Conservation (phyloP, 2,888 invertebrate species). For the Salpingus planirostris region DNA sequence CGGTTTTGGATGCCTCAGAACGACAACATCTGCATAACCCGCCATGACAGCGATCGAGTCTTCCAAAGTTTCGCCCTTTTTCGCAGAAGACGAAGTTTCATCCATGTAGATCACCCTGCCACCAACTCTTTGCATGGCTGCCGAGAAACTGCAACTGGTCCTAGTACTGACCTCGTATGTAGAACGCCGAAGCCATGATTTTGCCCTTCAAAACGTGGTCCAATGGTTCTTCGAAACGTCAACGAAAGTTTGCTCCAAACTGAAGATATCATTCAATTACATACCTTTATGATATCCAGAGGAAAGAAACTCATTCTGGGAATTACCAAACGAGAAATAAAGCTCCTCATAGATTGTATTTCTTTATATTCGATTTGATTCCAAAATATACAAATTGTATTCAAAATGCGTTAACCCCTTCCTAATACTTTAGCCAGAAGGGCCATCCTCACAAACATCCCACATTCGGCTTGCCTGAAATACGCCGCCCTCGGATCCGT, state of each 20-base stretch:
- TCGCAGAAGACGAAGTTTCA: conserved; percentile 81
- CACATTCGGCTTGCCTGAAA: conserved; percentile 96
- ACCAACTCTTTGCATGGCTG: conserved; percentile 94
- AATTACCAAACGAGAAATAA: too few species aligned
- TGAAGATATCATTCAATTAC: conserved; percentile 85
- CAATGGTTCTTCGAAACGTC: conserved; percentile 76
- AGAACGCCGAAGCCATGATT: conserved; percentile 93
- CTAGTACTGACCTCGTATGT: conserved; percentile 97
- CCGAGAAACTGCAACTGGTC: conserved; percentile 91
- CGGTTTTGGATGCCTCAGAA: conserved; percentile 86
- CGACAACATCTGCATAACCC: conserved; percentile 89
- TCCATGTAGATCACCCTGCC: conserved; percentile 89
- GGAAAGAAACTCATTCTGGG: too few species aligned
- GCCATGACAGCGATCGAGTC: conserved; percentile 80
- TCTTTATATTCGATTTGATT: too few species aligned
- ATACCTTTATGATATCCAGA: too few species aligned
- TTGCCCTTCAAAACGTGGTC: conserved; percentile 86
- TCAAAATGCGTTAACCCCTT: conserved; percentile 27
- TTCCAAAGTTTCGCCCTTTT: conserved; percentile 94
- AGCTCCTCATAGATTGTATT: too few species aligned
- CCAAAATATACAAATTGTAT: conserved; percentile 3
- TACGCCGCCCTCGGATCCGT: conserved; percentile 95
- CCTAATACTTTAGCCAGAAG: conserved; percentile 85
- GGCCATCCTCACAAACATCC: conserved; percentile 98
- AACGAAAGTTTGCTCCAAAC: conserved; percentile 83